phyloP scores from a whole-genome alignment of 2,113 vertebrate species.

The Acrocephalus arundinaceus region DNA sequence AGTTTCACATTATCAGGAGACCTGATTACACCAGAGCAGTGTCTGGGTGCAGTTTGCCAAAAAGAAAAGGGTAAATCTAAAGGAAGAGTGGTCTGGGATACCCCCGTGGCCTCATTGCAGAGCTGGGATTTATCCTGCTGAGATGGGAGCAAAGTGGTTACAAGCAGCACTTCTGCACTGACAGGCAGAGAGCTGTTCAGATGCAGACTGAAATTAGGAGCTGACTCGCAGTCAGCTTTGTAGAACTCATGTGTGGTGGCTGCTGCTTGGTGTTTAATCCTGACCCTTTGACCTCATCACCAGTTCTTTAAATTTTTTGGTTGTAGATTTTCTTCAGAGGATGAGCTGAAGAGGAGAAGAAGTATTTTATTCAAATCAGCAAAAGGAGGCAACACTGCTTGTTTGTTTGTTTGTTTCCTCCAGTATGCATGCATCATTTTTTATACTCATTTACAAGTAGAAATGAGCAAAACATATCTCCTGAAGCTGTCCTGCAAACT shows the following conservation, averaged over 20 bases:
- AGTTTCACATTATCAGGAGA: conserved; percentile 3
- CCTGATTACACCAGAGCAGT: neutral
- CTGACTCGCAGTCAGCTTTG: neutral
- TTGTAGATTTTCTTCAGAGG: neutral
- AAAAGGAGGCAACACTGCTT: neutral
- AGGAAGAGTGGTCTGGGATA: neutral
- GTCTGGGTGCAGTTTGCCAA: neutral
- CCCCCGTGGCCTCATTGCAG: neutral
- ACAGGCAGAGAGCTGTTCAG: neutral
- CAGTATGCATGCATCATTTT: neutral
- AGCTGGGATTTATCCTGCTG: neutral
- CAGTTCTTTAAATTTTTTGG: neutral
- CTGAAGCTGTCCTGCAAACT: neutral
- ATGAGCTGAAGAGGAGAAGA: neutral
- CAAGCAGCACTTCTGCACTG: neutral
- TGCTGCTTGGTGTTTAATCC: neutral
- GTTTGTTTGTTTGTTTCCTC: neutral
- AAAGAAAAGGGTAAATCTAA: neutral
- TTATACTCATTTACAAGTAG: neutral
- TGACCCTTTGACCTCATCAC: neutral
- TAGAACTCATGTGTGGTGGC: neutral
- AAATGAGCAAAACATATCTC: neutral
- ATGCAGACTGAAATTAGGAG: neutral
- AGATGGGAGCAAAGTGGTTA: neutral
- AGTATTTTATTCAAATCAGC: neutral